These are phyloP conservation scores for Oxyteleia sp. DNA, from an alignment of 2,888 invertebrate genomes.

Conservation along the genomic window DNA sequence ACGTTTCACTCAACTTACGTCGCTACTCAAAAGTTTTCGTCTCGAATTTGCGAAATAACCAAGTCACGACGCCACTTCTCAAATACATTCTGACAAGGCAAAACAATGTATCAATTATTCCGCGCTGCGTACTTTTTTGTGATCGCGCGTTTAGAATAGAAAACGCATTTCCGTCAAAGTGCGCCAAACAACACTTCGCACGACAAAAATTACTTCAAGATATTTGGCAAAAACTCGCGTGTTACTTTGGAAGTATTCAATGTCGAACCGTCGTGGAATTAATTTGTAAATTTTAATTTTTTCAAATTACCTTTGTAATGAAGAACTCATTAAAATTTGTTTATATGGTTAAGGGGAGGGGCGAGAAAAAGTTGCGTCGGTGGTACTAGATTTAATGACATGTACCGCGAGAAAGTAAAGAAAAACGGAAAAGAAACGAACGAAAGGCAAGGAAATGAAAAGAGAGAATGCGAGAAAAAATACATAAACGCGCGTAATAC, in stretches of 20 bases:
- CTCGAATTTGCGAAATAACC: too few species aligned
- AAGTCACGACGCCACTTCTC: too few species aligned
- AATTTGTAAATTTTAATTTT: conserved; percentile 44
- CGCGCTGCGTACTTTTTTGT: conserved; percentile 14
- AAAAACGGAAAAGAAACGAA: conserved; percentile 17
- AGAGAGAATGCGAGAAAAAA: conserved; percentile 9
- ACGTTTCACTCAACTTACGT: too few species aligned
- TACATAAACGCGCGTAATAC: conserved; percentile 17
- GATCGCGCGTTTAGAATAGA: conserved; percentile 19
- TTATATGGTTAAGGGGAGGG: conserved; percentile 21
- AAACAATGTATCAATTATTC: conserved; percentile 32
- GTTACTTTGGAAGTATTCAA: conserved; percentile 35
- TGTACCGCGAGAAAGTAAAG: conserved; percentile 23
- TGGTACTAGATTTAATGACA: conserved; percentile 38
- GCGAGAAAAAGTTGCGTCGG: conserved; percentile 28
- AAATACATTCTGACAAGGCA: too few species aligned
- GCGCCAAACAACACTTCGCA: conserved; percentile 17
- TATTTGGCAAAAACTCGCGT: conserved; percentile 30
- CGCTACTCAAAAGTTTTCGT: too few species aligned
- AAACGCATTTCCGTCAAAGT: conserved; percentile 31
- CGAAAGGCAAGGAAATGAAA: neutral
- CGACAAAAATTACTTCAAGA: conserved; percentile 32
- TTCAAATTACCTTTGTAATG: conserved; percentile 45
- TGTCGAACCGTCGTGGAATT: conserved; percentile 30
- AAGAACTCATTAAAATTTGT: conserved; percentile 50